phyloP scores from a whole-genome alignment of 2,888 invertebrate species.

The Smittia sp. region DNA sequence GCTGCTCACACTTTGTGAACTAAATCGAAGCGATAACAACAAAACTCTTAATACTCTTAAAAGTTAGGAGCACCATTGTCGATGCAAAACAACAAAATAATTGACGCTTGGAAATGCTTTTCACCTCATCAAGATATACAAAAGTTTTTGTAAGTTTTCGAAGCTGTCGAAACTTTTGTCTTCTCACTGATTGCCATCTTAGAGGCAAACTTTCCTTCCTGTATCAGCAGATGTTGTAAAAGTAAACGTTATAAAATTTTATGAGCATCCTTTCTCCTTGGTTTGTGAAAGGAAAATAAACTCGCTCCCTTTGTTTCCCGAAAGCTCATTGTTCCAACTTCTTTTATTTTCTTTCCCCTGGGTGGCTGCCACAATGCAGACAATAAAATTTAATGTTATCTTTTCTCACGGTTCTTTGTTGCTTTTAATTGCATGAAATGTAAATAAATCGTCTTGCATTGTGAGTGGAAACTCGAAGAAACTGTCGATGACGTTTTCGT shows the following conservation, averaged over 20 bases:
- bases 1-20: too few relatives aligned
- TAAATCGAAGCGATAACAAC: too few relatives aligned
- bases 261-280: neutral
- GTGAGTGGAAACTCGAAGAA: too few relatives aligned
- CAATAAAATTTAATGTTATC: slow-evolving; percentile 23
- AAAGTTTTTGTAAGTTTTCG: too few relatives aligned
- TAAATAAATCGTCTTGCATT: neutral
- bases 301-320: neutral
- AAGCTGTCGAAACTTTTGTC: too few relatives aligned
- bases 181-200: too few relatives aligned
- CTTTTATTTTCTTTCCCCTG: neutral
- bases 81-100: too few relatives aligned
- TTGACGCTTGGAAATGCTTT: too few relatives aligned
- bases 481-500: too few relatives aligned
- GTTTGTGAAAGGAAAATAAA: neutral
- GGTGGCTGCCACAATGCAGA: slow-evolving; percentile 15
- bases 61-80: too few relatives aligned
- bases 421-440: slow-evolving; percentile 17
- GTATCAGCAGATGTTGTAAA: slow-evolving; percentile 30
- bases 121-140: too few relatives aligned
- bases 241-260: slow-evolving; percentile 24
- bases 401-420: slow-evolving; percentile 21
- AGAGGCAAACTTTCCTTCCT: slow-evolving; percentile 7
- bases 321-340: slow-evolving; percentile 9
- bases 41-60: too few relatives aligned